Evolutionary conservation across 2,113 vertebrate species (phyloP), one percentile per base, ranked within the genome.

Genomic region (Myotis brandtii): DNA sequence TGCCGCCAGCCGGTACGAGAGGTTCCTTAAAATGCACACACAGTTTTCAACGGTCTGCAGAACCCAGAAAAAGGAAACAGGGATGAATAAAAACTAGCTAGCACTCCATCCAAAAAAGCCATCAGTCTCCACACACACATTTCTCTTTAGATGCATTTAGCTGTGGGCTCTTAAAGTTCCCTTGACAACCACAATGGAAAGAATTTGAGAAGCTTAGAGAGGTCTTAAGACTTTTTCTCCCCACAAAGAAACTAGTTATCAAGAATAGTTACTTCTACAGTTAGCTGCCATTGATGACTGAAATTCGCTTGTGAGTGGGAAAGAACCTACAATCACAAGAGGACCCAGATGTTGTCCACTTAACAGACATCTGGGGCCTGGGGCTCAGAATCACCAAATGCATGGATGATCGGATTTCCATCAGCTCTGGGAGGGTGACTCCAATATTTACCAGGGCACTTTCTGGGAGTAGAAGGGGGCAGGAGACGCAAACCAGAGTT

Each of bases 11-110:
- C 99, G 99, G 98, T 99, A 99, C 0, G 99, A 99, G 97, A 99
- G 99, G 98, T 99, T 99, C 98, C 99, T 99, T 99, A 99, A 98
- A 98, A 99, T 99, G 98, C 99, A 99, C 98, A 99, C 99, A 98
- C 99, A 99, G 99, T 99, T 99, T 99, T 99, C 99, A 93, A 99
- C 99, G 98, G 99, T 99, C 99, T 99, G 96, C 69, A 96, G 86
- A 82, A 81, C 20, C 23, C 77, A 3, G 92, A 95, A 66, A 30
- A 52, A 94, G 3, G 21, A 97, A 76, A 94, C 70, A 86, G 91
- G 89, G 91, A 66, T 95, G 96, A 95, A 85, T 72, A 46, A 54
- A 59, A 23, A 37, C 4, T 2, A 40, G 20, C 6, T 6, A 14
- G 37, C 17, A 1, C 5, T 25, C 23, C 9, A 6, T 2, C 27